Percentiles rank a stretch among this genome's conserved stretches.
Conservation (phyloP, 2,113 vertebrate genomes). For the Argyrosomus japonicus region DNA sequence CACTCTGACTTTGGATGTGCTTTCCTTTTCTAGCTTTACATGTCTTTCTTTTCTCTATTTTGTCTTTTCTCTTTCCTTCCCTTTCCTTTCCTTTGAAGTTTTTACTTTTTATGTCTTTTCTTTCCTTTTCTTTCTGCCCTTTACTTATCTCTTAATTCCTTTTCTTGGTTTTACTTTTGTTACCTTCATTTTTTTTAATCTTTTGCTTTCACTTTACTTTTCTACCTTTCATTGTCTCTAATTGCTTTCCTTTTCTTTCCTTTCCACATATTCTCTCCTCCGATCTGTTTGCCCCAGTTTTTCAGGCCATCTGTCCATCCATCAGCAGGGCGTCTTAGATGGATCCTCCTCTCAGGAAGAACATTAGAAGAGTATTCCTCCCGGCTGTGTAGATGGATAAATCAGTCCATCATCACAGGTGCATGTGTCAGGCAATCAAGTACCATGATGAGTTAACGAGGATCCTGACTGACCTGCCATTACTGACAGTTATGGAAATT, state of each 20-base stretch:
- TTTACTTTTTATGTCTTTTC: neutral
- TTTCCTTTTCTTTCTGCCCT: neutral
- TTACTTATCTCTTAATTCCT: too few species aligned
- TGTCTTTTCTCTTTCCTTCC: neutral
- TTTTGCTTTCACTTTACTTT: neutral
- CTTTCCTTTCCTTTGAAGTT: neutral
- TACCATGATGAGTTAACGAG: conserved; percentile 52
- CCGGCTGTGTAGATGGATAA: conserved; percentile 24
- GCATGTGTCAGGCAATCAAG: conserved; percentile 41
- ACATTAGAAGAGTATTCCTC: conserved; percentile 24
- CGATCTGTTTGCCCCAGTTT: conserved; percentile 22
- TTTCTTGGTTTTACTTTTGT: neutral
- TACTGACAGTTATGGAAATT: conserved; percentile 49
- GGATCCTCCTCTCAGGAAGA: conserved; percentile 28
- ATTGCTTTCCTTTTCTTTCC: neutral
- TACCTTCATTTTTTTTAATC: neutral
- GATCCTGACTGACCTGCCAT: conserved; percentile 42
- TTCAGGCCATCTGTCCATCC: conserved; percentile 45
- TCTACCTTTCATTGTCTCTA: neutral
- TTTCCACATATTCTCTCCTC: neutral
- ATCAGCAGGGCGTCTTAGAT: conserved; percentile 32
- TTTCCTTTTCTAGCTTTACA: too few species aligned
- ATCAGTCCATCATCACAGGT: conserved; percentile 47
- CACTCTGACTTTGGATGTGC: too few species aligned
- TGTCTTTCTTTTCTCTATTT: neutral